Conservation (phyloP, 2,797 vertebrate species). For the Tarsius wallacei region DNA sequence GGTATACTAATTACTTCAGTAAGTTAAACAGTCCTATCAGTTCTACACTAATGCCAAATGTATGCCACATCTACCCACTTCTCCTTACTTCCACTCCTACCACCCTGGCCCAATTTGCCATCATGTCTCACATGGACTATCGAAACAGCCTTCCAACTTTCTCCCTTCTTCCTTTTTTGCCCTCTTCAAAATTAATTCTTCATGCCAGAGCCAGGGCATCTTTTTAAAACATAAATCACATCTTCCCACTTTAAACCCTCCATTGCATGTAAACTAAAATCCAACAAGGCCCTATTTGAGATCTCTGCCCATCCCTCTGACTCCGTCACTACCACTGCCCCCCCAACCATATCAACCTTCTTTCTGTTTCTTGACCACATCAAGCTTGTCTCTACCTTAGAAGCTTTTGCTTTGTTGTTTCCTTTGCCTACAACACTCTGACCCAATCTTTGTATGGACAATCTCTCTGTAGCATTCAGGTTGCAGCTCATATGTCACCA, state of each 20-base stretch:
- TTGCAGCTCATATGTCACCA: neutral
- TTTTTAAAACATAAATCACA: neutral
- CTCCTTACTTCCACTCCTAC: neutral
- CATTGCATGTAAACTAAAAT: neutral
- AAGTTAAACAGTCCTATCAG: neutral
- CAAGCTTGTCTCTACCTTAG: neutral
- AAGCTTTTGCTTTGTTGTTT: neutral
- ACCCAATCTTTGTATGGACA: neutral
- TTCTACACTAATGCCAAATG: neutral
- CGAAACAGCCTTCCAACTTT: neutral
- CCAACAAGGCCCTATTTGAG: neutral
- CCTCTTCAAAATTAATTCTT: slow-evolving; percentile 3
- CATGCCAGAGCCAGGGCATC: neutral
- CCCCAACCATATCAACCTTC: neutral
- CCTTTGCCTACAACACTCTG: neutral
- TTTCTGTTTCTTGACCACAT: neutral
- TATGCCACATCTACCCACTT: neutral
- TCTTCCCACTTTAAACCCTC: neutral
- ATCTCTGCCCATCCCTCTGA: neutral
- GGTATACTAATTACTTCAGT: neutral
- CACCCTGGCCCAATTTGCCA: neutral
- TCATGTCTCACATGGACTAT: neutral
- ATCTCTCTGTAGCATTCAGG: neutral
- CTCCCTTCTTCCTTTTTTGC: neutral
- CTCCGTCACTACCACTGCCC: neutral